A percentile compares a stretch with the other conserved stretches of the same genome.
phyloP scores from a whole-genome alignment of 53 echinoderm and acorn worm species.

The Astropecten irregularis region DNA sequence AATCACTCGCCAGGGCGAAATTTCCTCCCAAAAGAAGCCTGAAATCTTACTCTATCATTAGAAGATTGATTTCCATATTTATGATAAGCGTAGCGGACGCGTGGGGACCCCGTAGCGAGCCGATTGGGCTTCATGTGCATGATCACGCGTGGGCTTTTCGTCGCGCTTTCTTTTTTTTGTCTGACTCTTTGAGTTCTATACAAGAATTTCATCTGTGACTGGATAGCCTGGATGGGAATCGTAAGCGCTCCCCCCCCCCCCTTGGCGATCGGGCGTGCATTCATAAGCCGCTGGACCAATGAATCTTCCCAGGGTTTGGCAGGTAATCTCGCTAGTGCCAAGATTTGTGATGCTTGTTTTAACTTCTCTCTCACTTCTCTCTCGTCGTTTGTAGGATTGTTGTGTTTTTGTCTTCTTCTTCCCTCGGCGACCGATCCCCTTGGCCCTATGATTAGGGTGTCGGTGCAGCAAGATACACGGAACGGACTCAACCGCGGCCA shows the following conservation, averaged over 20 bases:
- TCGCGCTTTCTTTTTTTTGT: background rate
- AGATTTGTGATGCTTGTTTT: slow-evolving; percentile 31
- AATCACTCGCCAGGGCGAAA: slow-evolving; percentile 45
- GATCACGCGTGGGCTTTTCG: too few species aligned
- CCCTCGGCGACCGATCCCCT: background rate
- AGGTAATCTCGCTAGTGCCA: slow-evolving; percentile 41
- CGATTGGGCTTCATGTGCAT: too few species aligned
- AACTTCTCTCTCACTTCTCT: background rate
- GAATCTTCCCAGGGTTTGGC: slow-evolving; percentile 28
- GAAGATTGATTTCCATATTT: slow-evolving; percentile 52
- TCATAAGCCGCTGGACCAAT: slow-evolving; percentile 31
- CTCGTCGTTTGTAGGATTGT: too few species aligned
- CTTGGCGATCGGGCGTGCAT: slow-evolving; percentile 17
- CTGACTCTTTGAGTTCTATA: background rate
- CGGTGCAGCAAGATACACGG: too few species aligned
- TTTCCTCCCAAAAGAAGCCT: slow-evolving; percentile 31
- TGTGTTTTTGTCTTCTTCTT: background rate
- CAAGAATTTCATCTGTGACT: slow-evolving; percentile 27
- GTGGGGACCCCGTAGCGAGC: background rate
- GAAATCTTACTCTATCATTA: slow-evolving; percentile 50
- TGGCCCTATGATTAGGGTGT: slow-evolving; percentile 27
- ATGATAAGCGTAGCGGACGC: slow-evolving; percentile 26
- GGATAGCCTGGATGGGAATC: too few species aligned
- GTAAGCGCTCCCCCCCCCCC: too few species aligned
- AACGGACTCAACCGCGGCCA: too few species aligned